phyloP scores from a whole-genome alignment of 1,140 invertebrate genomes.

The Neodiprion fabricii region DNA sequence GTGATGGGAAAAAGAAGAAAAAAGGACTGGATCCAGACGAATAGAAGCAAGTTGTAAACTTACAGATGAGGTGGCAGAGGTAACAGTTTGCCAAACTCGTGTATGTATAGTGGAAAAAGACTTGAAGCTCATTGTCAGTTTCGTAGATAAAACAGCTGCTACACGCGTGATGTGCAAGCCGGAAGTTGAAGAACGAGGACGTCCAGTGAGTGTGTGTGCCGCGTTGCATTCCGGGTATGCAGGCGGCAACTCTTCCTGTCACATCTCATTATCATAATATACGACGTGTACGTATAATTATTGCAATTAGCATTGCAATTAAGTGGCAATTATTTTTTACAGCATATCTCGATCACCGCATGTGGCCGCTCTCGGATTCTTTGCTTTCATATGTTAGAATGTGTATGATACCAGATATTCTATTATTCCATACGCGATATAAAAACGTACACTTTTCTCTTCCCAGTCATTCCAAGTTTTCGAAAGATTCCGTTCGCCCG shows the following conservation, averaged over 20 bases:
- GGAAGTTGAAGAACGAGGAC: slow-evolving; percentile 9
- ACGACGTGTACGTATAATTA: slow-evolving; percentile 40
- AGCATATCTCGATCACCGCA: neutral
- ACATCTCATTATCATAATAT: slow-evolving; percentile 53
- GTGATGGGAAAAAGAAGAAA: too few species aligned
- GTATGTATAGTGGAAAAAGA: too few species aligned
- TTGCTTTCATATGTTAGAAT: slow-evolving; percentile 8
- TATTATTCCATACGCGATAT: slow-evolving; percentile 18
- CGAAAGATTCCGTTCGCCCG: neutral
- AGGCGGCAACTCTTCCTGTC: slow-evolving; percentile 47
- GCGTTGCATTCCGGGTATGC: slow-evolving; percentile 16
- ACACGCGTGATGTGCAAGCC: neutral
- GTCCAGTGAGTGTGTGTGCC: neutral
- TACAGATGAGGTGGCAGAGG: too few species aligned
- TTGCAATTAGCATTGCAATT: slow-evolving; percentile 54
- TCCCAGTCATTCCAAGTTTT: neutral
- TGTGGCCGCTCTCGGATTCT: slow-evolving; percentile 16
- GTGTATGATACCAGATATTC: neutral
- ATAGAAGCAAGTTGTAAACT: too few species aligned
- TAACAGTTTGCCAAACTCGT: too few species aligned
- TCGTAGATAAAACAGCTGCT: too few species aligned
- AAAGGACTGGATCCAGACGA: too few species aligned
- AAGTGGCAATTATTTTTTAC: slow-evolving; percentile 44
- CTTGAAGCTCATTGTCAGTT: too few species aligned
- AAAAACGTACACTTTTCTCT: neutral